A percentile compares a stretch with the other conserved stretches of the same genome.
These are phyloP conservation scores for Oryzaephilus surinamensis DNA, from an alignment of 1,140 invertebrate species.

Conservation along the genomic window DNA sequence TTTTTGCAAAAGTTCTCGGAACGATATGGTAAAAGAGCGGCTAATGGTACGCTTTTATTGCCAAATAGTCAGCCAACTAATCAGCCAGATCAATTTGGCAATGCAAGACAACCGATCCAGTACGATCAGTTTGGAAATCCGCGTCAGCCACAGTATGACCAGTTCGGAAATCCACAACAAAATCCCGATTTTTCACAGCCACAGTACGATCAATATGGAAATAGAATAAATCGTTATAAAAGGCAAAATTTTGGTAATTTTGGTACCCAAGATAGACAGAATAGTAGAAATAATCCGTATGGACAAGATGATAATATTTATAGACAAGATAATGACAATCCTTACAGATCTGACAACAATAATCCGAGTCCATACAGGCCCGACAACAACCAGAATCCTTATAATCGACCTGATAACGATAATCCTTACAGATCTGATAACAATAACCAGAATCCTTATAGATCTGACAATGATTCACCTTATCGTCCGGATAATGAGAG, in stretches of 20 bases:
- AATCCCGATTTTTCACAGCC: not conserved
- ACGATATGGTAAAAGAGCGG: conserved; percentile 34
- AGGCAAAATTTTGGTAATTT: conserved; percentile 22
- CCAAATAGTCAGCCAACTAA: too few species aligned
- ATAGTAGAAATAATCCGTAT: conserved; percentile 5
- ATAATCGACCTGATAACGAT: not conserved
- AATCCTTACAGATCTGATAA: not conserved
- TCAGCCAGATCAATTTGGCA: too few species aligned
- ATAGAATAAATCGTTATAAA: conserved; percentile 14
- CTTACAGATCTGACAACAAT: conserved; percentile 10
- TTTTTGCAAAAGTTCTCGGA: conserved; percentile 45
- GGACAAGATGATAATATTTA: conserved; percentile 15
- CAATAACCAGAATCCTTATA: not conserved
- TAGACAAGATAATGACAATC: conserved; percentile 26
- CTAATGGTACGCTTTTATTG: too few species aligned
- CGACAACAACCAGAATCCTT: not conserved
- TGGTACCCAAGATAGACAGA: conserved; percentile 7
- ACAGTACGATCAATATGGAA: conserved; percentile 14
- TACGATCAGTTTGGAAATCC: conserved; percentile 13
- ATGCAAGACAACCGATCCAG: conserved; percentile 10
- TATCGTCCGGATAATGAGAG: not conserved
- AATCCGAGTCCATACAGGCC: conserved; percentile 4
- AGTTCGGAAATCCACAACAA: too few species aligned
- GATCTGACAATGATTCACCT: not conserved
- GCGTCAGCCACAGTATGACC: conserved; percentile 8